Evolutionary conservation across 2,888 invertebrate species (phyloP).

Genomic region (Erannis defoliaria): DNA sequence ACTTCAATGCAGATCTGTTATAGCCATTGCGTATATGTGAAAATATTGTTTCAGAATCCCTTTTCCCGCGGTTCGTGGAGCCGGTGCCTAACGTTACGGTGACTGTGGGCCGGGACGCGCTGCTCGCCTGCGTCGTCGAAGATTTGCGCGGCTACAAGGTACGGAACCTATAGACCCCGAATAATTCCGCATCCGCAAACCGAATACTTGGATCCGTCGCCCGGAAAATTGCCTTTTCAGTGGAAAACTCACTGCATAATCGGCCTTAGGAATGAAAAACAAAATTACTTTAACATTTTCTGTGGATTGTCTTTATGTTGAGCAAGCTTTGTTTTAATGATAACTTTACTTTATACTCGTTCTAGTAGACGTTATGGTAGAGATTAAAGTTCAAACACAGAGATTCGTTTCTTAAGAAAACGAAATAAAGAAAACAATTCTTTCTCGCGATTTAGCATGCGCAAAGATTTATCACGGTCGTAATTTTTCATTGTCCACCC

Average conservation of each 20-base stretch:
- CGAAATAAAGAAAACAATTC: conserved; percentile 25
- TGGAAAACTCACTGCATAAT: conserved; percentile 35
- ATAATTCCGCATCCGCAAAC: conserved; percentile 39
- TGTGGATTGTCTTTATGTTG: conserved; percentile 14
- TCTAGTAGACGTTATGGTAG: neutral
- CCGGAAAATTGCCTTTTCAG: conserved; percentile 42
- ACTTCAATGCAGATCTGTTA: no score
- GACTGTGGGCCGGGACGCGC: conserved; percentile 94
- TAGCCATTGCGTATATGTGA: neutral
- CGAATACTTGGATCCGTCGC: conserved; percentile 42
- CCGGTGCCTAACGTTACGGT: conserved; percentile 96
- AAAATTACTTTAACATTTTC: conserved; percentile 27
- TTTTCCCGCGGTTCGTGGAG: conserved; percentile 94
- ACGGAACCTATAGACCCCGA: conserved; percentile 44
- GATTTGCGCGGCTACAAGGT: conserved; percentile 95
- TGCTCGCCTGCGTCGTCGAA: conserved; percentile 95
- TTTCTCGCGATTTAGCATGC: conserved; percentile 22
- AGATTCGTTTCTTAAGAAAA: conserved; percentile 1
- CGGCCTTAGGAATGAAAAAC: conserved; percentile 27
- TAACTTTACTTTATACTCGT: conserved; percentile 3
- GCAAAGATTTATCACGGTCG: conserved; percentile 41
- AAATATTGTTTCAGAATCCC: conserved; percentile 73
- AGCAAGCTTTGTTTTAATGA: conserved; percentile 3
- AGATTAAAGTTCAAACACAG: neutral
- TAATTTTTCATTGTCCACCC: conserved; percentile 45